Conservation (phyloP, 2,888 invertebrate genomes). For the Metellina segmentata region DNA sequence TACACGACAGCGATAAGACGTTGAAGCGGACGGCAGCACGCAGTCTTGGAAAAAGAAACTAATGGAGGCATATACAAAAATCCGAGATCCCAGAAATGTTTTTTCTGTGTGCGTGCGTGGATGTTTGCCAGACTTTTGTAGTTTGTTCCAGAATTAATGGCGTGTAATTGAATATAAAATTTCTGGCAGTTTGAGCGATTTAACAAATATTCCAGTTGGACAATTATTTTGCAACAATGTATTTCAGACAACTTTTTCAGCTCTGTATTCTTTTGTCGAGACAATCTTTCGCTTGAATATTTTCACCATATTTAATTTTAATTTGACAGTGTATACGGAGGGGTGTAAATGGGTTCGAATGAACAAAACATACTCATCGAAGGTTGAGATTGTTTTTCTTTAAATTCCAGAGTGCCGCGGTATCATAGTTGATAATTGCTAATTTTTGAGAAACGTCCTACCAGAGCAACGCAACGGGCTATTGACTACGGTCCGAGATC, state of each 20-base stretch:
- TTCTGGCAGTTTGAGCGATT: background rate
- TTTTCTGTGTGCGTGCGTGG: constrained; percentile 8
- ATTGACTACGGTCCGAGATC: no score
- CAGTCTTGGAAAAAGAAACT: background rate
- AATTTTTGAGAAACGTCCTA: no score
- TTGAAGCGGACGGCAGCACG: background rate
- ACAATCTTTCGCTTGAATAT: background rate
- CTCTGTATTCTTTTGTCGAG: background rate
- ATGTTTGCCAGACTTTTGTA: background rate
- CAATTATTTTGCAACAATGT: background rate
- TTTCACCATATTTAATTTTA: background rate
- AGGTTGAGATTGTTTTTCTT: no score
- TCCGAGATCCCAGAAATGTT: background rate
- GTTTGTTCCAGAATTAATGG: background rate
- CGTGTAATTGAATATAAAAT: background rate
- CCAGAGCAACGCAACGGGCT: no score
- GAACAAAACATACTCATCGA: no score
- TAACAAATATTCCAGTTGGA: background rate
- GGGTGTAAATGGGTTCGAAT: no score
- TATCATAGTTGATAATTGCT: no score
- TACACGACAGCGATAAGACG: background rate
- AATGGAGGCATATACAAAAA: background rate
- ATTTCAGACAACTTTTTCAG: background rate
- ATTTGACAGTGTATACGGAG: no score
- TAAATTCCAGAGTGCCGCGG: no score